Percentiles rank a stretch among this genome's conserved stretches.
Conservation (phyloP, 2,888 invertebrate species). For the Clostera curtula region DNA sequence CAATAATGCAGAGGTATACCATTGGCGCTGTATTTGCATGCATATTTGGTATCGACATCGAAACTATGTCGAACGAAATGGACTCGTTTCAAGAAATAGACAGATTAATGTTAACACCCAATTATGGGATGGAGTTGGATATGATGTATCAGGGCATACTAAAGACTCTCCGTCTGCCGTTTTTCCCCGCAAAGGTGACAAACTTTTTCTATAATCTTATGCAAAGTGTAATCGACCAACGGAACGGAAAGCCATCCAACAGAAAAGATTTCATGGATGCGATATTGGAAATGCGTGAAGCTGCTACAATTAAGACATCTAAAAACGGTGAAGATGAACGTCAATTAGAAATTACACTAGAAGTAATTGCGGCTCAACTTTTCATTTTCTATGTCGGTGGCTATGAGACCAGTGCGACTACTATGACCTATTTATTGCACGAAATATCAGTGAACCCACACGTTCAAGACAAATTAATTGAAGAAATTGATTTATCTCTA, state of each 20-base stretch:
- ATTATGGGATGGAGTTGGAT: not conserved
- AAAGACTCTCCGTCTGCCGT: not conserved
- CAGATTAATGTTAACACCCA: not conserved
- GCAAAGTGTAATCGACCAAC: not conserved
- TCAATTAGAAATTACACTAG: too few relatives aligned
- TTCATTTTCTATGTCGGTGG: too few relatives aligned
- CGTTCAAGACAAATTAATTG: too few relatives aligned
- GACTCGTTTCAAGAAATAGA: not conserved
- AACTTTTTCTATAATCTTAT: not conserved
- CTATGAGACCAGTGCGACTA: too few relatives aligned
- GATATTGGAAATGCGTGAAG: not conserved
- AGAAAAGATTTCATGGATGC: not conserved
- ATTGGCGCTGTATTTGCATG: not conserved
- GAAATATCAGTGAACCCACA: too few relatives aligned
- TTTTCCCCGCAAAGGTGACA: not conserved
- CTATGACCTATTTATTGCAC: too few relatives aligned
- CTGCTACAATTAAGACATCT: not conserved
- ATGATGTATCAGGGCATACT: not conserved
- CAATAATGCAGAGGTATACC: not conserved
- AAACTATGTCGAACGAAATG: not conserved
- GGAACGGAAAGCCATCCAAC: not conserved
- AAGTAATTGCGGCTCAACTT: too few relatives aligned
- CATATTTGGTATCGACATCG: not conserved
- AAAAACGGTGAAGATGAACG: not conserved
- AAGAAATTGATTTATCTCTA: too few relatives aligned